Base-by-base conservation (phyloP, 37 sponge, comb jelly and placozoan species). In the Ianthella basta region DNA sequence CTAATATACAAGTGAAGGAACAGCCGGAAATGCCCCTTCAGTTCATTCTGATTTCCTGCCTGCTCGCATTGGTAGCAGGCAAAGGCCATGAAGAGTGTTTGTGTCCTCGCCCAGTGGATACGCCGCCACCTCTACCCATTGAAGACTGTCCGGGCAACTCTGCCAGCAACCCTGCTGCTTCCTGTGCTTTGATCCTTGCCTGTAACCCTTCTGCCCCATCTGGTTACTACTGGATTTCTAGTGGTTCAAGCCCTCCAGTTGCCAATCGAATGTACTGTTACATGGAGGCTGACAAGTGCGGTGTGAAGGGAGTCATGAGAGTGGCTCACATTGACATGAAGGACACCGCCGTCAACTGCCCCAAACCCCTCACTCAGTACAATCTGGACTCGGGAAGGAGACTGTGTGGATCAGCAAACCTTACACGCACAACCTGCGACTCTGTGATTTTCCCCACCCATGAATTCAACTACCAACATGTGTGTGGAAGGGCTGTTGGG, bases 231-330 rank as follows among this genome's bases (percentile, higher is more conserved):
- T 69, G 27, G 27, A 69, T 69, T 30, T 16, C 35, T 4, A 69
- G 15, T 25, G 27, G 27, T 2, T 14, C 4, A 10, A 10, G 10
- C 25, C 8, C 50, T 8, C 50, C n/a, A n/a, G 59, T 19, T 15
- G 18, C 23, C 66, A 64, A 35, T 34, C 34, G 1, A 33, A 30
- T 69, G 32, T 69, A 69, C 34, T 69, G 70, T 6, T 32, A 69
- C 70, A 69, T 69, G 70, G 70, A 69, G 33, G 70, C 27, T 34
- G 70, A 69, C 70, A 69, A 69, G 70, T 69, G 70, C 34, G 70
- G 70, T 34, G 70, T 69, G 70, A 69, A 33, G 34, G 70, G 70
- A 30, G 33, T 30, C 35, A 69, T 69, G 70, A 69, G 70, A 30
- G 70, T 69, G 70, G 70, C 34, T 16, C 29, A 69, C 35, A 69